Conservation (phyloP, 2,113 vertebrate species). For the Grallaria varia region DNA sequence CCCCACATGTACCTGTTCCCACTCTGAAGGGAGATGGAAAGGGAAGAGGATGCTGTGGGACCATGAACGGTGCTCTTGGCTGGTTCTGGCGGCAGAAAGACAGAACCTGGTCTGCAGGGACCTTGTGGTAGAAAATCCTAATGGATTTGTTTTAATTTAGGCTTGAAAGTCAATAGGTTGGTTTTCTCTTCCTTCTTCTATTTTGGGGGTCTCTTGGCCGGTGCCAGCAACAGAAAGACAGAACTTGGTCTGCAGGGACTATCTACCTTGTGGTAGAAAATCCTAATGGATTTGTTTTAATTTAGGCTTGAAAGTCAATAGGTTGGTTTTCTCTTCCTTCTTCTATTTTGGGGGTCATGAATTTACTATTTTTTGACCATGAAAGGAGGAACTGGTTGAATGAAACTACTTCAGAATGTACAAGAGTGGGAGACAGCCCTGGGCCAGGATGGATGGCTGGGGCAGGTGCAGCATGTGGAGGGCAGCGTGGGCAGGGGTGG, state of each 20-base stretch:
- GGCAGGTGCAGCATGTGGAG: rapidly evolving
- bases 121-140: background rate
- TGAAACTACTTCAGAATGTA: rapidly evolving
- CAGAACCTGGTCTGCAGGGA: background rate
- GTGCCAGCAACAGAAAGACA: background rate
- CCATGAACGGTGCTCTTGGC: background rate
- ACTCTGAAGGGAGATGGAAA: background rate
- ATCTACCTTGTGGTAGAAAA: background rate
- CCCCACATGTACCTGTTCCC: background rate
- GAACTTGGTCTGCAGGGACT: background rate
- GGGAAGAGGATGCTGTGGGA: background rate
- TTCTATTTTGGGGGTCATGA: background rate
- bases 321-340: background rate
- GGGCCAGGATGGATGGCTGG: background rate
- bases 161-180: background rate
- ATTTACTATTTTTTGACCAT: background rate
- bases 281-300: background rate
- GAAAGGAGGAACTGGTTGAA: background rate
- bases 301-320: background rate
- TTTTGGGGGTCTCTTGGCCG: background rate
- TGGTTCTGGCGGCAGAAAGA: background rate
- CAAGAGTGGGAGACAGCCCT: background rate
- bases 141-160: background rate
- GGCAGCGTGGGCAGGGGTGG: background rate
- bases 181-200: background rate